Percentiles rank a stretch among this genome's conserved stretches.
Evolutionary conservation across 2,888 invertebrate genomes (phyloP).

Genomic region (Mamestra brassicae): DNA sequence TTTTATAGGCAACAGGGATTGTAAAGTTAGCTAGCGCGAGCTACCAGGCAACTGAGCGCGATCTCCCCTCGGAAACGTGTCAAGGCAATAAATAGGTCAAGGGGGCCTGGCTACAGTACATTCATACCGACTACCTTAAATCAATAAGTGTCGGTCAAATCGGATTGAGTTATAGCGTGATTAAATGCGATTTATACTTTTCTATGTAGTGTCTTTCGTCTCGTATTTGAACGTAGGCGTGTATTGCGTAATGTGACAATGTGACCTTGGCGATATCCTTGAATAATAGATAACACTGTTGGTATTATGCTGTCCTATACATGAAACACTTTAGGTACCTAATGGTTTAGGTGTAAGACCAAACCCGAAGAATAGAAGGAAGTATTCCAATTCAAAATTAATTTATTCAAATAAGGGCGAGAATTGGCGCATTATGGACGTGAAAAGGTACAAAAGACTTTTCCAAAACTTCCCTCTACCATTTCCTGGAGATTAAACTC

Average conservation of each 20-base stretch:
- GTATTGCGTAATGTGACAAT: neutral
- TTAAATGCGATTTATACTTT: conserved; percentile 10
- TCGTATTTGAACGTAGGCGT: conserved; percentile 8
- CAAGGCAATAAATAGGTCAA: conserved; percentile 80
- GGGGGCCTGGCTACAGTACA: conserved; percentile 65
- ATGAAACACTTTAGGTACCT: neutral
- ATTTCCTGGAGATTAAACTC: conserved; percentile 11
- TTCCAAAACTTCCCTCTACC: neutral
- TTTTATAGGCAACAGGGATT: conserved; percentile 67
- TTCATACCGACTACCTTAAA: conserved; percentile 57
- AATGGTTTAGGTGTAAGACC: neutral
- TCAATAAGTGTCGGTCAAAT: conserved; percentile 65
- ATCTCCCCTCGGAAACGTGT: conserved; percentile 75
- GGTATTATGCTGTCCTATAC: neutral
- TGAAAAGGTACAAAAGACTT: conserved; percentile 9
- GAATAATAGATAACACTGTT: conserved; percentile 1
- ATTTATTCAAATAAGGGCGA: conserved; percentile 10
- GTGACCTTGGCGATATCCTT: neutral
- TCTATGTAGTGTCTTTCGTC: neutral
- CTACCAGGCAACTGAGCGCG: conserved; percentile 42
- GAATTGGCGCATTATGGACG: conserved; percentile 2
- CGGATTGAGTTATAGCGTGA: conserved; percentile 22
- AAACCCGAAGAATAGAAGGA: neutral
- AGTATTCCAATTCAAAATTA: neutral
- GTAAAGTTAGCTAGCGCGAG: conserved; percentile 53